phyloP scores from a whole-genome alignment of 2,888 invertebrate genomes.

The Conistra vaccinii region DNA sequence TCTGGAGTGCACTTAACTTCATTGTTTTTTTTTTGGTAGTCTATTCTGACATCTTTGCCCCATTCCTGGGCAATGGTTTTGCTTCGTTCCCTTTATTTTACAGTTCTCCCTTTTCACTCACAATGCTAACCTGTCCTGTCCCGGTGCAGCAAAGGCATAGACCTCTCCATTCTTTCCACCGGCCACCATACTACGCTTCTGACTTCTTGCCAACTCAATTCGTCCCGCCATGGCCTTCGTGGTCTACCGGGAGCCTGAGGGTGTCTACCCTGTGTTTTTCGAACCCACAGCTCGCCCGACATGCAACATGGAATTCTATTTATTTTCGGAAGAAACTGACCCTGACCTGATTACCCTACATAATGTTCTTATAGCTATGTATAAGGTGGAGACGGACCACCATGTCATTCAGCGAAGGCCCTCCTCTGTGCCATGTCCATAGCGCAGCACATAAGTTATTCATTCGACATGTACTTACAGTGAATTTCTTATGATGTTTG shows the following conservation, averaged over 20 bases:
- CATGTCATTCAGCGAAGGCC: constrained; percentile 26
- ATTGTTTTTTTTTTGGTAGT: neutral
- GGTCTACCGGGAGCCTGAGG: neutral
- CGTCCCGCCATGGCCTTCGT: neutral
- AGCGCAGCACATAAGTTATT: constrained; percentile 57
- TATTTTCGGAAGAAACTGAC: neutral
- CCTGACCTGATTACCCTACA: neutral
- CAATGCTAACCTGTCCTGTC: neutral
- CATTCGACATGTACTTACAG: constrained; percentile 49
- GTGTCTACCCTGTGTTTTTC: neutral
- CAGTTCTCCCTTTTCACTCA: neutral
- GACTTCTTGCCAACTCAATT: neutral
- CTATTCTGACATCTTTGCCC: too few relatives aligned
- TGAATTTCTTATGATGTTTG: constrained; percentile 76
- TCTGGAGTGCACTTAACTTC: neutral
- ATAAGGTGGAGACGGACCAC: neutral
- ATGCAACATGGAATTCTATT: neutral
- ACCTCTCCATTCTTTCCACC: neutral
- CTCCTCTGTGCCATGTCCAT: constrained; percentile 12
- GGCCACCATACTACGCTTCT: neutral
- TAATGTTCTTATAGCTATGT: constrained; percentile 5
- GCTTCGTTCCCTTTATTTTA: neutral
- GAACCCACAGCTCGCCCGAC: neutral
- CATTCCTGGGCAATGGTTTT: neutral
- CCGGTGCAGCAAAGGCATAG: neutral